Evolutionary conservation across 2,888 invertebrate species (phyloP).

Genomic region (Sesia bembeciformis): DNA sequence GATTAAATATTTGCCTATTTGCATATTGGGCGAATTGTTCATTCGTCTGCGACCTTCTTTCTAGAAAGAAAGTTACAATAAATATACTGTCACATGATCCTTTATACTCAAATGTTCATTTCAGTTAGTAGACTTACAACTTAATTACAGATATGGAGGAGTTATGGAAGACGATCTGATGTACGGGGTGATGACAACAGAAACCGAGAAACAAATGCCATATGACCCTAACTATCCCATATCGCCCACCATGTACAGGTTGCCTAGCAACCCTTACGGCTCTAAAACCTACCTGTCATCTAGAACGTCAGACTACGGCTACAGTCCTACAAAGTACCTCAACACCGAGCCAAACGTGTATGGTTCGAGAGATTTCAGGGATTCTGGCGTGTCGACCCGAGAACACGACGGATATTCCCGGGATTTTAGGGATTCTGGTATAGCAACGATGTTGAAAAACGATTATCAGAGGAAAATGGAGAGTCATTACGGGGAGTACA

Average conservation of each 20-base stretch:
- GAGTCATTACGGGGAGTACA: conserved; percentile 68
- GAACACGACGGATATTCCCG: conserved; percentile 60
- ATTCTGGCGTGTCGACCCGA: conserved; percentile 46
- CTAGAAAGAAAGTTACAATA: no score
- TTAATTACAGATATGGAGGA: conserved; percentile 50
- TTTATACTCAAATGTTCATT: no score
- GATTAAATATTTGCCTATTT: no score
- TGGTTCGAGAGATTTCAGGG: conserved; percentile 55
- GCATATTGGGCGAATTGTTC: no score
- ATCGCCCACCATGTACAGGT: conserved; percentile 62
- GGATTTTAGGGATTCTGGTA: conserved; percentile 64
- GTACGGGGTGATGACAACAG: conserved; percentile 55
- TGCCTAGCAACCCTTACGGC: conserved; percentile 65
- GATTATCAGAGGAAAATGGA: conserved; percentile 69
- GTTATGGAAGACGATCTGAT: conserved; percentile 63
- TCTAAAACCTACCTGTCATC: conserved; percentile 61
- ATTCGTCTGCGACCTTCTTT: no score
- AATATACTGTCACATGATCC: no score
- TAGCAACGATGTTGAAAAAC: conserved; percentile 68
- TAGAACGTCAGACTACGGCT: conserved; percentile 63
- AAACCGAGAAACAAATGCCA: conserved; percentile 58
- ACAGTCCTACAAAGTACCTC: conserved; percentile 63
- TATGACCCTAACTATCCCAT: conserved; percentile 68
- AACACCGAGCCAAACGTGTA: conserved; percentile 49
- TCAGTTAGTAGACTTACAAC: no score